Base-by-base conservation (phyloP, 2,888 invertebrate genomes). In the Ryuthela nishihirai region DNA sequence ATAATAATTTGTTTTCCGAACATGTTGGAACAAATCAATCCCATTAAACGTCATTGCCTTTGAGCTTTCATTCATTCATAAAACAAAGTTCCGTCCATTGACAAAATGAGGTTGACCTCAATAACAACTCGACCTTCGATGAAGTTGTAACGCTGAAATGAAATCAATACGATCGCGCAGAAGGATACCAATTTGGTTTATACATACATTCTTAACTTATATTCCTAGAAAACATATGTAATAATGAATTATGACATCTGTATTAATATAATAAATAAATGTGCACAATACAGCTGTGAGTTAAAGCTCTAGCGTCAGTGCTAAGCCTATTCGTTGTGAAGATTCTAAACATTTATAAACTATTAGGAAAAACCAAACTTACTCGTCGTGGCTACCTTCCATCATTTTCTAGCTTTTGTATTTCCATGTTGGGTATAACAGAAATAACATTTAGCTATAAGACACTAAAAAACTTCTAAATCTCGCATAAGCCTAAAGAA, bases 351-450 rank as follows among this genome's bases (percentile, higher is more conserved):
- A 32, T 43, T 47, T 45, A 29, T 20, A 41, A 32, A 41, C 29
- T 36, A 20, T 7, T 49, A 39, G 36, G 15, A 34, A 21, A 39
- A 44, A 40, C 18, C 17, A 6, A 39, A 62, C 61, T 62, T 55
- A 62, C 61, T 62, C 61, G 42, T 62, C 61, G 52, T 55, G 48
- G 55, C 61, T 62, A 62, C 54, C 61, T 62, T 55, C 61, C 61
- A 54, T 62, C 40, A 29, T 55, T 61, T 55, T 55, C 40, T 44
- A 29, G 38, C 40, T 43, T 36, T 43, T 43, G 24, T 36, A 26
- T 24, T 25, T 36, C 47, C 54, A 62, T 62, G 43, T 47, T 62
- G 52, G 23, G 32, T n/a, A 42, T 21, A 53, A 45, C 26, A 41
- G 24, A 53, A 26, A 35, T 38, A 43, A 42, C 32, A 38, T 34